Conservation (phyloP, 2,888 invertebrate genomes). For the Xestobium rufovillosum region DNA sequence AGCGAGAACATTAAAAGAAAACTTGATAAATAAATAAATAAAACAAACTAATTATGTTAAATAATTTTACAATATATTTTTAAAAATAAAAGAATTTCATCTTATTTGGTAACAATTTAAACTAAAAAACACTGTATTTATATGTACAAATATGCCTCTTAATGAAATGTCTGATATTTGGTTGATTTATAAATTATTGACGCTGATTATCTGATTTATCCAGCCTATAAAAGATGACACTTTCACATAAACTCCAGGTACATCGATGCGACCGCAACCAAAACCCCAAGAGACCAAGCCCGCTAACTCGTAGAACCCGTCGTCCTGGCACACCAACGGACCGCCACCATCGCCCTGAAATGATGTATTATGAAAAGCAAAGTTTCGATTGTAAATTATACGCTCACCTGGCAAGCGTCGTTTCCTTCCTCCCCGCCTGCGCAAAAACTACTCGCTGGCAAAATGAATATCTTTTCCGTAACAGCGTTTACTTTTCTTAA, state of each 20-base stretch:
- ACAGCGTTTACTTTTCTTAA: constrained; percentile 89
- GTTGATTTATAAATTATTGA: constrained; percentile 68
- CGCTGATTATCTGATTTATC: constrained; percentile 96
- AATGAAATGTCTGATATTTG: neutral
- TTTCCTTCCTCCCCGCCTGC: constrained; percentile 90
- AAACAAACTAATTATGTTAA: too few relatives aligned
- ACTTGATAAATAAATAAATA: too few relatives aligned
- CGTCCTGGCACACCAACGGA: constrained; percentile 85
- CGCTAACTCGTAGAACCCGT: constrained; percentile 86
- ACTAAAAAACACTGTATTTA: neutral
- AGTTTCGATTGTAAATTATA: too few relatives aligned
- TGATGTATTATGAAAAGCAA: too few relatives aligned
- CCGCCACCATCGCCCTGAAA: constrained; percentile 88
- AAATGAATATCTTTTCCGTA: constrained; percentile 88
- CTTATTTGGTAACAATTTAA: constrained; percentile 35
- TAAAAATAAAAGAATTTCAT: constrained; percentile 21
- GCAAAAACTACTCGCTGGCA: constrained; percentile 90
- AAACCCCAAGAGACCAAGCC: constrained; percentile 95
- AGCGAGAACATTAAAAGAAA: too few relatives aligned
- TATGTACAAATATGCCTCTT: constrained; percentile 1
- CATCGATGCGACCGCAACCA: constrained; percentile 86
- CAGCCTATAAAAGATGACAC: constrained; percentile 93
- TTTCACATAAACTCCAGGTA: constrained; percentile 95
- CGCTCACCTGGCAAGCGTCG: constrained; percentile 81
- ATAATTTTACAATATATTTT: too few relatives aligned